Conservation (phyloP, 2,113 vertebrate species). For the Pelvicachromis taeniatus region DNA sequence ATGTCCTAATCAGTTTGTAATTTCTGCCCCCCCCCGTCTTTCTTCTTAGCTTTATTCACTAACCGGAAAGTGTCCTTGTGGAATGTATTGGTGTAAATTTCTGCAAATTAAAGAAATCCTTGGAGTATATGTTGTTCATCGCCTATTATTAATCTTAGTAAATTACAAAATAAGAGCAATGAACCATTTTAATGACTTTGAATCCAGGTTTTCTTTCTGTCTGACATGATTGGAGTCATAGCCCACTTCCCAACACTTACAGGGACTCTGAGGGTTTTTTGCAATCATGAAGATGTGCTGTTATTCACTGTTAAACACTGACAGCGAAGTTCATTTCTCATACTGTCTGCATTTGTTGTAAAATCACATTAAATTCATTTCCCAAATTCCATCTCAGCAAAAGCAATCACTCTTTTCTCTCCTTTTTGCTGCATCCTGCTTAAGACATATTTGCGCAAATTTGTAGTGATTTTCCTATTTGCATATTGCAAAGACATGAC, state of each 20-base stretch:
- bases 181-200: constrained; percentile 69
- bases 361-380: neutral
- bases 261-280: constrained; percentile 27
- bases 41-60: constrained; percentile 15
- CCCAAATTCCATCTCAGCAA: neutral
- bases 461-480: neutral
- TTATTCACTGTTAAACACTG: constrained; percentile 37
- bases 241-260: constrained; percentile 45
- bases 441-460: neutral
- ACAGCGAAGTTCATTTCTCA: neutral
- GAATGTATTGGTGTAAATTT: constrained; percentile 61
- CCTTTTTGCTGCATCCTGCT: neutral
- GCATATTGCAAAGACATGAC: neutral
- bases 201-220: constrained; percentile 53
- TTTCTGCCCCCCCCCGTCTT: neutral
- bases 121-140: constrained; percentile 65
- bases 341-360: neutral
- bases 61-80: constrained; percentile 22
- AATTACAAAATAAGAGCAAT: constrained; percentile 69
- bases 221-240: constrained; percentile 32
- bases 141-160: constrained; percentile 67
- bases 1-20: neutral
- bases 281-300: constrained; percentile 17
- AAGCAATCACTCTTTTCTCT: neutral
- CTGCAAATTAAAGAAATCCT: constrained; percentile 65